Evolutionary conservation across 1,140 invertebrate species (phyloP).

Genomic region (Panulirus ornatus): DNA sequence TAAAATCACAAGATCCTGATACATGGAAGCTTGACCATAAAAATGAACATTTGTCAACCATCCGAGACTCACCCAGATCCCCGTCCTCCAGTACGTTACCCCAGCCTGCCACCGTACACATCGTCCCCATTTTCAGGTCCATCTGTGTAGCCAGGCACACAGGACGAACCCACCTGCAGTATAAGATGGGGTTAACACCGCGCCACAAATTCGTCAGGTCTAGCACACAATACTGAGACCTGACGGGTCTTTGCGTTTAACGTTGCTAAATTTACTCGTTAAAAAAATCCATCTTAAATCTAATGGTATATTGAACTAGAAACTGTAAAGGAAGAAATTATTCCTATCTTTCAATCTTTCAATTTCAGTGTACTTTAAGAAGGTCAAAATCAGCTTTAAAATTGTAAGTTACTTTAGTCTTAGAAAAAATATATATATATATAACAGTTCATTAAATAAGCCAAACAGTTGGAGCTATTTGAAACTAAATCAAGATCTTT

Average conservation of each 20-base stretch:
- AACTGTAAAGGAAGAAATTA: neutral
- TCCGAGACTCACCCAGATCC: neutral
- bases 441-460: too few species aligned
- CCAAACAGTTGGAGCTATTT: too few species aligned
- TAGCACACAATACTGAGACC: too few species aligned
- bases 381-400: too few species aligned
- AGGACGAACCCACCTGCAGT: conserved; percentile 49
- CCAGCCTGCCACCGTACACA: conserved; percentile 52
- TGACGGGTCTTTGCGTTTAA: too few species aligned
- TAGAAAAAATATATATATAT: too few species aligned
- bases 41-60: neutral
- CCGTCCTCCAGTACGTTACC: conserved; percentile 32
- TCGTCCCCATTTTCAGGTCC: neutral
- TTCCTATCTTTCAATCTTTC: neutral
- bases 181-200: neutral
- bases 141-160: conserved; percentile 24
- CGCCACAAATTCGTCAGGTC: too few species aligned
- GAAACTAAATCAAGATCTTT: too few species aligned
- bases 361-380: too few species aligned
- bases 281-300: neutral
- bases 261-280: neutral
- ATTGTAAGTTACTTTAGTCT: too few species aligned
- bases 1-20: too few species aligned
- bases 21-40: too few species aligned
- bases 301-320: neutral